These are phyloP conservation scores for Drosophila limbata DNA, from an alignment of 2,888 invertebrate genomes.

Conservation along the genomic window DNA sequence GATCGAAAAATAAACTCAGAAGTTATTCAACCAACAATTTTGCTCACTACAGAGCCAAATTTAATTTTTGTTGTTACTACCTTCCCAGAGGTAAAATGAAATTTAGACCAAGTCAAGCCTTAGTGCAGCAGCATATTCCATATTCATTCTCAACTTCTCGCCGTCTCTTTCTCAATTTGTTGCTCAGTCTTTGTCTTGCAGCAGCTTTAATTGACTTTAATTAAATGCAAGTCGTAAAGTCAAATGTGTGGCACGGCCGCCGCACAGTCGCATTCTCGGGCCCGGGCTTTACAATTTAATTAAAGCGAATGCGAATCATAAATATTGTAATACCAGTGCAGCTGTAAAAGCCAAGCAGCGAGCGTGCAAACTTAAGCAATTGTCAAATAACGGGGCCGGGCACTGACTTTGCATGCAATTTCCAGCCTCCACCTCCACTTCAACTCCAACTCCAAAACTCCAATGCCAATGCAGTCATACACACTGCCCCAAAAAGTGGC, in stretches of 20 bases:
- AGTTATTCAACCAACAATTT: no score
- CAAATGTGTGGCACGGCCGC: constrained; percentile 62
- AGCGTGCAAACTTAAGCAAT: constrained; percentile 41
- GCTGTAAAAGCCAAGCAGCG: constrained; percentile 24
- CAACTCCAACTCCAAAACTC: background rate
- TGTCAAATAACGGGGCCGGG: constrained; percentile 56
- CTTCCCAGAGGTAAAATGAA: no score
- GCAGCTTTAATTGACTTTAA: constrained; percentile 72
- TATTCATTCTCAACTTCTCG: background rate
- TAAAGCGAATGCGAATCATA: constrained; percentile 76
- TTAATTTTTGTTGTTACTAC: no score
- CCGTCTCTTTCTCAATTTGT: background rate
- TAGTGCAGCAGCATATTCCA: background rate
- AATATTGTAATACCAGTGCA: constrained; percentile 65
- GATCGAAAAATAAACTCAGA: no score
- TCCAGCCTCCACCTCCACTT: background rate
- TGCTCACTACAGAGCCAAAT: no score
- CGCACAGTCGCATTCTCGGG: constrained; percentile 40
- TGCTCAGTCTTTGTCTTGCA: constrained; percentile 20
- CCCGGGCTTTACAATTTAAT: constrained; percentile 65
- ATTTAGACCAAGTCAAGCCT: constrained; percentile 2
- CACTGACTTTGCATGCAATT: constrained; percentile 2
- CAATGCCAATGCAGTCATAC: constrained; percentile 11
- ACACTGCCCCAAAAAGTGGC: constrained; percentile 14
- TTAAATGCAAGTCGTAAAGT: constrained; percentile 79